These are phyloP conservation scores for Lophius americanus DNA, from an alignment of 2,797 vertebrate genomes.

Conservation along the genomic window DNA sequence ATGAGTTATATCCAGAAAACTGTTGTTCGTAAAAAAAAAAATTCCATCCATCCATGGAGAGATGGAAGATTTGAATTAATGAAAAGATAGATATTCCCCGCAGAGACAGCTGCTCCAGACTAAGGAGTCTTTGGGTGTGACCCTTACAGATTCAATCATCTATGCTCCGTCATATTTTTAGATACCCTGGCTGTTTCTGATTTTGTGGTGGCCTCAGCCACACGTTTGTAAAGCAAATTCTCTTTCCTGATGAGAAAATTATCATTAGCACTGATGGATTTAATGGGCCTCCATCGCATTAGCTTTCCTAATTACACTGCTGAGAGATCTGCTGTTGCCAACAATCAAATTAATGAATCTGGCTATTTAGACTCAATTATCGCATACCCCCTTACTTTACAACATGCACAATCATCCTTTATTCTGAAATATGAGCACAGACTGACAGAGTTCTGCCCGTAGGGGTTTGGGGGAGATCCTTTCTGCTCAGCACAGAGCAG, in stretches of 20 bases:
- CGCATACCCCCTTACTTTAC: slow-evolving; percentile 36
- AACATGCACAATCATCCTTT: slow-evolving; percentile 67
- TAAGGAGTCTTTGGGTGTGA: slow-evolving; percentile 50
- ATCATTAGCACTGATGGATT: slow-evolving; percentile 85
- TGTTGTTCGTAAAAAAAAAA: no score
- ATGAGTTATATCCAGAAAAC: no score
- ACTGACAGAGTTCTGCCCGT: slow-evolving; percentile 44
- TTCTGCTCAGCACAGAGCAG: slow-evolving; percentile 30
- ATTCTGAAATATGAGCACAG: slow-evolving; percentile 62
- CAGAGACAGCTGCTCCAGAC: slow-evolving; percentile 29
- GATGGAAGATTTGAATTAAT: slow-evolving; percentile 44
- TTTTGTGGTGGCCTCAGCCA: slow-evolving; percentile 46
- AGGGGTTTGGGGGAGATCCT: slow-evolving; percentile 12
- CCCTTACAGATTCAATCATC: slow-evolving; percentile 15
- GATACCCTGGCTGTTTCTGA: slow-evolving; percentile 52
- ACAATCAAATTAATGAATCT: slow-evolving; percentile 83
- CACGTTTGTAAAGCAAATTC: slow-evolving; percentile 56
- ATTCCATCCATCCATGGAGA: slow-evolving; percentile 11
- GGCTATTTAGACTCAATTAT: slow-evolving; percentile 76
- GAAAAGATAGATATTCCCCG: slow-evolving; percentile 31
- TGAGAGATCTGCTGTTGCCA: slow-evolving; percentile 76
- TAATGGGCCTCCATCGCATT: slow-evolving; percentile 76
- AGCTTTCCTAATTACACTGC: slow-evolving; percentile 81
- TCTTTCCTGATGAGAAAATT: slow-evolving; percentile 73
- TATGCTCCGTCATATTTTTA: slow-evolving; percentile 68